These are phyloP conservation scores for Passer domesticus DNA, from an alignment of 2,113 vertebrate genomes.

Conservation along the genomic window DNA sequence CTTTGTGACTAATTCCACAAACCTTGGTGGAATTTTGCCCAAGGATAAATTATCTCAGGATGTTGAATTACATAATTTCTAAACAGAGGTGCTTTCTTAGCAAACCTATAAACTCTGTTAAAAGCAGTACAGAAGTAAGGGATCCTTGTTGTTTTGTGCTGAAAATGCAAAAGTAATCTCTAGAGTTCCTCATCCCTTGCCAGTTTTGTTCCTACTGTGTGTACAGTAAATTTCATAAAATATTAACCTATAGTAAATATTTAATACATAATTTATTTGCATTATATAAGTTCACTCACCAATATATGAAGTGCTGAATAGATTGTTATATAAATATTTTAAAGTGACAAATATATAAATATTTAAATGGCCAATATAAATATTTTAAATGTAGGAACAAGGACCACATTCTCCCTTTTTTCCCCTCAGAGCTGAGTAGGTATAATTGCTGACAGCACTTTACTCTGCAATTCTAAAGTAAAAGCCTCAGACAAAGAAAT, in stretches of 20 bases:
- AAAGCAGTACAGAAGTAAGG: background rate
- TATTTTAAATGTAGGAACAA: slow-evolving; percentile 44
- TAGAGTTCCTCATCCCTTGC: background rate
- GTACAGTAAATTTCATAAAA: slow-evolving; percentile 58
- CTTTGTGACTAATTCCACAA: background rate
- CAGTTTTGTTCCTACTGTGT: background rate
- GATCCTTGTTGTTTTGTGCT: background rate
- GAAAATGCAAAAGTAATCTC: slow-evolving; percentile 2
- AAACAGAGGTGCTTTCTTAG: background rate
- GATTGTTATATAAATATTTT: slow-evolving; percentile 50
- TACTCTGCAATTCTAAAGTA: background rate
- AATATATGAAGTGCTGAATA: slow-evolving; percentile 45
- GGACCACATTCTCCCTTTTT: background rate
- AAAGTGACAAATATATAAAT: slow-evolving; percentile 67
- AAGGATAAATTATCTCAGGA: background rate
- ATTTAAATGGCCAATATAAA: slow-evolving; percentile 67
- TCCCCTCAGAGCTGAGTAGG: background rate
- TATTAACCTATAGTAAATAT: slow-evolving; percentile 68
- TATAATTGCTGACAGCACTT: slow-evolving; percentile 22
- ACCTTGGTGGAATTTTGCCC: background rate
- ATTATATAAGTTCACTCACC: slow-evolving; percentile 50
- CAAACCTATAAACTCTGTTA: background rate
- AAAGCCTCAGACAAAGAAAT: background rate
- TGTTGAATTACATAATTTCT: background rate
- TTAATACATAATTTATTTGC: slow-evolving; percentile 68